phyloP scores from a whole-genome alignment of 2,113 vertebrate genomes.

The Lamprologus sp. region DNA sequence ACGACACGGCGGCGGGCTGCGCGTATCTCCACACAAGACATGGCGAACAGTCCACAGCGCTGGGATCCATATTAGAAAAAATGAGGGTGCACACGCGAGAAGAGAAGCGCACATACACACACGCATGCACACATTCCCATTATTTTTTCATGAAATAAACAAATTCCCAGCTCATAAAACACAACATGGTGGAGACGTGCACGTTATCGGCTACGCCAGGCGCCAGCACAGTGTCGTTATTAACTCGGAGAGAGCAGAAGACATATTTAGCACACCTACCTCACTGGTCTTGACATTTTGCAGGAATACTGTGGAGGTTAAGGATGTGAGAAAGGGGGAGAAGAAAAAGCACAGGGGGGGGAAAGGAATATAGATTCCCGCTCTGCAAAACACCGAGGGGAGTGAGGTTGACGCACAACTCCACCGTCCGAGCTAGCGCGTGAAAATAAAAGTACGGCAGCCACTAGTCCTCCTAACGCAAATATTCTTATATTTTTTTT shows the following conservation, averaged over 20 bases:
- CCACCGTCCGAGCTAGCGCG: conserved; percentile 50
- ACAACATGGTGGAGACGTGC: conserved; percentile 45
- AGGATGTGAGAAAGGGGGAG: conserved; percentile 54
- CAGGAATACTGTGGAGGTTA: conserved; percentile 73
- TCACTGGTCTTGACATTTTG: conserved; percentile 79
- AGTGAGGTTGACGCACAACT: conserved; percentile 50
- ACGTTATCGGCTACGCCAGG: conserved; percentile 22
- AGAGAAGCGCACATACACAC: not conserved
- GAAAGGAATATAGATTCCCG: conserved; percentile 48
- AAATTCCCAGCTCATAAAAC: conserved; percentile 19
- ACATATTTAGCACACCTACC: conserved; percentile 69
- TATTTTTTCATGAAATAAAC: conserved; percentile 58
- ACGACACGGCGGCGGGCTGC: conserved; percentile 37
- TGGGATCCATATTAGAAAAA: conserved; percentile 57
- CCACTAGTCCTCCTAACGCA: conserved; percentile 42
- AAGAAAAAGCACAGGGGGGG: conserved; percentile 38
- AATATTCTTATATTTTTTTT: conserved; percentile 56
- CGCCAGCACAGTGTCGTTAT: conserved; percentile 27
- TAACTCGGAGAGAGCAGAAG: conserved; percentile 15
- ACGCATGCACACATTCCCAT: conserved; percentile 10
- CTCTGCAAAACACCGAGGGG: conserved; percentile 56
- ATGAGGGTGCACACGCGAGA: conserved; percentile 2
- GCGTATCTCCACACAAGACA: conserved; percentile 15
- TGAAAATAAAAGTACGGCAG: conserved; percentile 53
- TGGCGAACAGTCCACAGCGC: conserved; percentile 47